phyloP scores from a whole-genome alignment of 2,888 invertebrate genomes.

The Pollenia amentaria region DNA sequence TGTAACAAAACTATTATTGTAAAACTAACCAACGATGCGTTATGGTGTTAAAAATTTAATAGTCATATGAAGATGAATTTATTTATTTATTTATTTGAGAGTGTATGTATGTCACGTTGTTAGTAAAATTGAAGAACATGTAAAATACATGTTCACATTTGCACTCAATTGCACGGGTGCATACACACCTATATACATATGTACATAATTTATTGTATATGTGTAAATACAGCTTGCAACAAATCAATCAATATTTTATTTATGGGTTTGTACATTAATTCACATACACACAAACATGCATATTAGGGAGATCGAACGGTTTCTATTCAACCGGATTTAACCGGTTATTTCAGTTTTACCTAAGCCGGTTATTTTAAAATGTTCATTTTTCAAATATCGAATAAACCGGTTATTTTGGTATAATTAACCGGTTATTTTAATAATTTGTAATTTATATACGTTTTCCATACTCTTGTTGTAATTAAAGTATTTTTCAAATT shows the following conservation, averaged over 20 bases:
- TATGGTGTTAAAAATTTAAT: constrained; percentile 56
- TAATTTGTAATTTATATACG: too few species aligned
- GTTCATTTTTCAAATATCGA: too few species aligned
- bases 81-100: constrained; percentile 1
- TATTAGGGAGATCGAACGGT: too few species aligned
- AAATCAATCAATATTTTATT: constrained; percentile 49
- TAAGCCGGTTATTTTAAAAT: too few species aligned
- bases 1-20: constrained; percentile 12
- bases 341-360: too few species aligned
- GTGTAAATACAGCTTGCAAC: constrained; percentile 16
- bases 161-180: background rate
- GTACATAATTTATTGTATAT: background rate
- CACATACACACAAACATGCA: background rate
- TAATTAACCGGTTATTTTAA: too few species aligned
- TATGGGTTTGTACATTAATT: background rate
- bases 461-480: too few species aligned
- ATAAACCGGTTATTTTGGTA: too few species aligned
- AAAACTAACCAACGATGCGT: constrained; percentile 34
- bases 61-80: constrained; percentile 29
- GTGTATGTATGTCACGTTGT: background rate
- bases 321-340: too few species aligned
- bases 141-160: background rate
- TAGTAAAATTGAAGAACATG: background rate
- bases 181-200: background rate
- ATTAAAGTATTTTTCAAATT: too few species aligned